Conservation (phyloP, 2,113 vertebrate species). For the Chloropsis cyanopogon region DNA sequence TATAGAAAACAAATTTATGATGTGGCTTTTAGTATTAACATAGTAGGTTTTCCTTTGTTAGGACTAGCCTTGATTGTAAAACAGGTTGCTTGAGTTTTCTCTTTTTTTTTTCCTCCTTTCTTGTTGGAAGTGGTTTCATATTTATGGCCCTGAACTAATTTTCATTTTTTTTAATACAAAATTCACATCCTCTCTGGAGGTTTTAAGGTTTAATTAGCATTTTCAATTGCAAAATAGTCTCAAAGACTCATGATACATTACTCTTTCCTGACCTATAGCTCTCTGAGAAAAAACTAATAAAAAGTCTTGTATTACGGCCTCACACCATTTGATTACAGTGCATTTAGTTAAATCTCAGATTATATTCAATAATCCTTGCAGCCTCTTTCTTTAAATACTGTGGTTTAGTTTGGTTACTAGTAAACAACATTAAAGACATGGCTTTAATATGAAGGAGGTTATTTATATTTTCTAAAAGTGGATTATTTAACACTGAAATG, state of each 20-base stretch:
- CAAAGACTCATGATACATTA: background rate
- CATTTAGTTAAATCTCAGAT: background rate
- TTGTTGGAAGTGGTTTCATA: slow-evolving; percentile 41
- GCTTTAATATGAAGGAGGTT: background rate
- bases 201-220: background rate
- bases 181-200: background rate
- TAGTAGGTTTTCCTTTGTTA: background rate
- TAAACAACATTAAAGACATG: background rate
- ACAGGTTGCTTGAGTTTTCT: background rate
- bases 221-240: background rate
- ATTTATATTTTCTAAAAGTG: background rate
- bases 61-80: background rate
- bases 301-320: background rate
- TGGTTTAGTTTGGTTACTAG: background rate
- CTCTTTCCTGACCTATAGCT: background rate
- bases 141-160: background rate
- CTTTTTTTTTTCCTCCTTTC: background rate
- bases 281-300: background rate
- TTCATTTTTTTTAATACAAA: background rate
- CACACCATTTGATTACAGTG: background rate
- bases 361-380: background rate
- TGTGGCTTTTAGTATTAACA: background rate
- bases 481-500: background rate
- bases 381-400: background rate
- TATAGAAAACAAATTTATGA: background rate